These are phyloP conservation scores for Dicrostonyx torquatus DNA, from an alignment of 2,797 vertebrate genomes.

Conservation along the genomic window DNA sequence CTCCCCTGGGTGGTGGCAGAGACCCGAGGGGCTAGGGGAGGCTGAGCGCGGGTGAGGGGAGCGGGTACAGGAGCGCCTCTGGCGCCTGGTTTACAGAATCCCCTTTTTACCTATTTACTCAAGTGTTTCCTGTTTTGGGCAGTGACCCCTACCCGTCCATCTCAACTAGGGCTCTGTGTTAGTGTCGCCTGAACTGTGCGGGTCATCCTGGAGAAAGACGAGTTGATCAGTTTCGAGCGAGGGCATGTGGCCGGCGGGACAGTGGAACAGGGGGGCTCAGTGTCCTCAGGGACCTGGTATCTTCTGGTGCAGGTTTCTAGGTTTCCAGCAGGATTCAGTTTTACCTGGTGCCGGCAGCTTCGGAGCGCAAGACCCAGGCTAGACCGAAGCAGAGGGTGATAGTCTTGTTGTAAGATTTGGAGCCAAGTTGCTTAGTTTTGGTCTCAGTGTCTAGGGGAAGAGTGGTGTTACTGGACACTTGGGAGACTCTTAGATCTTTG, in stretches of 20 bases:
- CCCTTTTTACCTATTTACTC: conserved; percentile 13
- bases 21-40: background rate
- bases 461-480: background rate
- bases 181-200: background rate
- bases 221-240: background rate
- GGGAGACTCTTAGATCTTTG: conserved; percentile 39
- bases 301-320: background rate
- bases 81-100: background rate
- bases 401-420: background rate
- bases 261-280: background rate
- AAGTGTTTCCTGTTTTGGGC: conserved; percentile 29
- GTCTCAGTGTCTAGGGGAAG: too few species aligned
- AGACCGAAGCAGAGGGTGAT: background rate
- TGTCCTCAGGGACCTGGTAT: background rate
- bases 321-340: background rate
- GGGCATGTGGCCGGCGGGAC: background rate
- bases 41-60: background rate
- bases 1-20: conserved; percentile 54
- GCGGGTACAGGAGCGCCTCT: background rate
- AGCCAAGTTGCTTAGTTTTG: conserved; percentile 49
- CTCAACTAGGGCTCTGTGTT: background rate
- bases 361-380: background rate
- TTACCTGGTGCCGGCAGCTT: background rate
- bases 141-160: background rate
- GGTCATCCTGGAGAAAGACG: conserved; percentile 22